Evolutionary conservation across 2,797 vertebrate species (phyloP).

Genomic region (Vultur gryphus): DNA sequence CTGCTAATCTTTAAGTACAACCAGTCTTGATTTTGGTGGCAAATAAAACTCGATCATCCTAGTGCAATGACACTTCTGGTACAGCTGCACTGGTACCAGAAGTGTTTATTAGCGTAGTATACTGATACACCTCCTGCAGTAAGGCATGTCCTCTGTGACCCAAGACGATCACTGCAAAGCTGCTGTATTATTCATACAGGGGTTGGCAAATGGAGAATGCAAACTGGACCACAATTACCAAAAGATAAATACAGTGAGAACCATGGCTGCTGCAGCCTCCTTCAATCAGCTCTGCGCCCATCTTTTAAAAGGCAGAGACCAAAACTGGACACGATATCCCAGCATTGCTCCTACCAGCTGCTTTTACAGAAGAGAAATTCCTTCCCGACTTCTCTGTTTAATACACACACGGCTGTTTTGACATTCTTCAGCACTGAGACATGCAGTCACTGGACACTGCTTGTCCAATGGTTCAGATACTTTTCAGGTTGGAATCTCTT

Average conservation of each 20-base stretch:
- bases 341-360: not conserved
- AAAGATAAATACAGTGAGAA: not conserved
- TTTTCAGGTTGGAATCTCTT: not conserved
- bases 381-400: not conserved
- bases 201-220: not conserved
- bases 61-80: not conserved
- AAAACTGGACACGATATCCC: not conserved
- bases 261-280: not conserved
- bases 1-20: not conserved
- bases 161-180: fast-evolving
- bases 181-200: not conserved
- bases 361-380: not conserved
- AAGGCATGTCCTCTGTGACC: not conserved
- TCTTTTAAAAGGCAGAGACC: not conserved
- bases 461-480: not conserved
- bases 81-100: not conserved
- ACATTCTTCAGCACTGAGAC: not conserved
- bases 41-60: not conserved
- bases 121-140: not conserved
- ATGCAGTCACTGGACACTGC: not conserved
- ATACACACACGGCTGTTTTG: not conserved
- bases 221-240: not conserved
- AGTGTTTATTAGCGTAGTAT: not conserved
- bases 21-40: not conserved
- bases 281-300: not conserved